A percentile compares a stretch with the other conserved stretches of the same genome.
These are phyloP conservation scores for Camponotus vicinus DNA, from an alignment of 1,140 invertebrate genomes.

Conservation along the genomic window DNA sequence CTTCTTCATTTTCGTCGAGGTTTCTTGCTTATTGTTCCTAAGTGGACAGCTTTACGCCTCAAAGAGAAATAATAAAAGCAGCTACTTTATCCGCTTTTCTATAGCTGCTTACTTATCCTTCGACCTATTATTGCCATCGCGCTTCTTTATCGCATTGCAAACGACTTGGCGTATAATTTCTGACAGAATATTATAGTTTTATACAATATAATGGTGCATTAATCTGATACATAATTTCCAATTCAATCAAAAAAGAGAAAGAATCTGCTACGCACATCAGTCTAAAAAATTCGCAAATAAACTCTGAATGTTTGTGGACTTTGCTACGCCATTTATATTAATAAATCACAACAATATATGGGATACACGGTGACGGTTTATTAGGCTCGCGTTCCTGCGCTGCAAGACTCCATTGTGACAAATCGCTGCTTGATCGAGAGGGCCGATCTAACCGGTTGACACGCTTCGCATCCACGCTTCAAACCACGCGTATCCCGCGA, in stretches of 20 bases:
- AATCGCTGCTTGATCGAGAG: constrained; percentile 38
- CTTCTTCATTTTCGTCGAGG: constrained; percentile 41
- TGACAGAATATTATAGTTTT: not conserved
- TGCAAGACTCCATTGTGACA: constrained; percentile 17
- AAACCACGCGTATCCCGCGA: constrained; percentile 20
- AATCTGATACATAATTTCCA: not conserved
- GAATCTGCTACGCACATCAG: not conserved
- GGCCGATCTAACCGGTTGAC: constrained; percentile 26
- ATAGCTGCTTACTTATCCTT: constrained; percentile 18
- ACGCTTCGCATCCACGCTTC: constrained; percentile 28
- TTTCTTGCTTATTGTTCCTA: constrained; percentile 66
- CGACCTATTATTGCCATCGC: constrained; percentile 16
- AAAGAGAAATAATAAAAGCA: constrained; percentile 59
- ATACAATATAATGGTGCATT: not conserved
- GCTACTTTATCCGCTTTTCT: constrained; percentile 63
- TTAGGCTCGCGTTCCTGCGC: constrained; percentile 31
- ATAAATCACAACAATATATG: constrained; percentile 25
- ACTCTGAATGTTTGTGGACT: not conserved
- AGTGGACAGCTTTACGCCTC: constrained; percentile 61
- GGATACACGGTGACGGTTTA: constrained; percentile 33
- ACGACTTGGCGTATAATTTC: not conserved
- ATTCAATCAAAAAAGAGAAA: not conserved
- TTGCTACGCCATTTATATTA: not conserved
- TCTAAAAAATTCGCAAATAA: not conserved
- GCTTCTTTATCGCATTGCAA: not conserved